Evolutionary conservation across 2,888 invertebrate genomes (phyloP).

Genomic region (Thecocarcelia acutangulata): DNA sequence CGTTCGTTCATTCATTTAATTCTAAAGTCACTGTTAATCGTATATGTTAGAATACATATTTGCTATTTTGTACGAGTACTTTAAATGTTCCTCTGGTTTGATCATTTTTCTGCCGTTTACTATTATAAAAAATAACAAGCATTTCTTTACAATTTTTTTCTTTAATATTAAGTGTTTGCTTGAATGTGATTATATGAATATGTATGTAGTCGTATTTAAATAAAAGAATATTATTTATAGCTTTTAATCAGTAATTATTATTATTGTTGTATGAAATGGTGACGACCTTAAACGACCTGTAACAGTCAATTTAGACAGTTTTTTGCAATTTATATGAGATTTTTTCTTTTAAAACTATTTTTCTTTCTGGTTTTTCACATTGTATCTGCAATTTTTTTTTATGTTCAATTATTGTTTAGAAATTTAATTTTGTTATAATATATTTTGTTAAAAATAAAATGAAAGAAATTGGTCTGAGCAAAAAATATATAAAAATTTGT

Average conservation of each 20-base stretch:
- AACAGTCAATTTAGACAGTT: conserved; percentile 68
- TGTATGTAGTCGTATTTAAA: conserved; percentile 2
- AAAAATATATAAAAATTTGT: conserved; percentile 24
- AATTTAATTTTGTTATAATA: background rate
- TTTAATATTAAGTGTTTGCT: conserved; percentile 8
- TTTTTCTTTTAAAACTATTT: conserved; percentile 20
- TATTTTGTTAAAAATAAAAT: conserved; percentile 12
- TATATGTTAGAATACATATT: conserved; percentile 45
- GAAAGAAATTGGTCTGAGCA: conserved; percentile 10
- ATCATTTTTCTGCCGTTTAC: conserved; percentile 22
- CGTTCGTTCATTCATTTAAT: conserved; percentile 18
- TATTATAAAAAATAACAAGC: conserved; percentile 47
- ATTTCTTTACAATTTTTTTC: conserved; percentile 15
- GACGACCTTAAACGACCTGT: conserved; percentile 77
- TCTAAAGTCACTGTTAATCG: conserved; percentile 19
- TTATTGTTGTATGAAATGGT: conserved; percentile 77
- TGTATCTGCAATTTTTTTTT: conserved; percentile 28
- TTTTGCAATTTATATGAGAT: conserved; percentile 68
- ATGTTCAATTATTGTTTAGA: background rate
- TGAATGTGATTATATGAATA: conserved; percentile 33
- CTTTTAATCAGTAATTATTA: conserved; percentile 79
- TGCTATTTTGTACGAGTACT: conserved; percentile 32
- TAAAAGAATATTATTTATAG: conserved; percentile 73
- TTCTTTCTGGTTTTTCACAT: background rate
- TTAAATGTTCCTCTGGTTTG: background rate